phyloP scores from a whole-genome alignment of 2,797 vertebrate species.

The Chrysocyon brachyurus region DNA sequence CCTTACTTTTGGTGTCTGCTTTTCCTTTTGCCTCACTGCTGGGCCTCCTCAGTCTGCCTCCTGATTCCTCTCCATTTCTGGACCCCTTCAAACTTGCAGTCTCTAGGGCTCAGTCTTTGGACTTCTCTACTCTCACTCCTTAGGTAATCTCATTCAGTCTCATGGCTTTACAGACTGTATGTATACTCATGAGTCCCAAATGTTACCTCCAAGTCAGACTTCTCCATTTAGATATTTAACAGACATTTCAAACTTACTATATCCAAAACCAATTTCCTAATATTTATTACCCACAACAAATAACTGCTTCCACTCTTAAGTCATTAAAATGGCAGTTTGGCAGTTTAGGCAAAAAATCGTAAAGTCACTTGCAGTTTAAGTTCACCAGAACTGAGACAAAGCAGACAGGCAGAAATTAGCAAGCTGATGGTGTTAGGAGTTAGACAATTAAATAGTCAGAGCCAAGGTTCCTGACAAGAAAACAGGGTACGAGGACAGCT shows the following conservation, averaged over 20 bases:
- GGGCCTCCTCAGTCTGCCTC: not conserved
- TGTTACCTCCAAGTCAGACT: not conserved
- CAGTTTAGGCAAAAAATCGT: slow-evolving; percentile 8
- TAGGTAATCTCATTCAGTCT: not conserved
- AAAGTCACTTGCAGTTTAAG: not conserved
- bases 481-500: too few species aligned
- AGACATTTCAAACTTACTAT: not conserved
- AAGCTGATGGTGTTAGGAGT: not conserved
- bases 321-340: not conserved
- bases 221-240: not conserved
- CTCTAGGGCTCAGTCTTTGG: not conserved
- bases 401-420: not conserved
- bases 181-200: not conserved
- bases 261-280: not conserved
- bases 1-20: not conserved
- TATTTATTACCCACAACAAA: not conserved
- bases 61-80: not conserved
- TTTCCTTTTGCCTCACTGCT: not conserved
- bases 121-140: not conserved
- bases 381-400: not conserved
- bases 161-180: not conserved
- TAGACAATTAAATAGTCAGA: too few species aligned
- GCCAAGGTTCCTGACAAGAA: too few species aligned
- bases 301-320: not conserved
- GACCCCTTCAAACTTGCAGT: not conserved